A percentile compares a stretch with the other conserved stretches of the same genome.
Conservation (phyloP, 2,797 vertebrate genomes). For the Parotocinclus haroldoi region DNA sequence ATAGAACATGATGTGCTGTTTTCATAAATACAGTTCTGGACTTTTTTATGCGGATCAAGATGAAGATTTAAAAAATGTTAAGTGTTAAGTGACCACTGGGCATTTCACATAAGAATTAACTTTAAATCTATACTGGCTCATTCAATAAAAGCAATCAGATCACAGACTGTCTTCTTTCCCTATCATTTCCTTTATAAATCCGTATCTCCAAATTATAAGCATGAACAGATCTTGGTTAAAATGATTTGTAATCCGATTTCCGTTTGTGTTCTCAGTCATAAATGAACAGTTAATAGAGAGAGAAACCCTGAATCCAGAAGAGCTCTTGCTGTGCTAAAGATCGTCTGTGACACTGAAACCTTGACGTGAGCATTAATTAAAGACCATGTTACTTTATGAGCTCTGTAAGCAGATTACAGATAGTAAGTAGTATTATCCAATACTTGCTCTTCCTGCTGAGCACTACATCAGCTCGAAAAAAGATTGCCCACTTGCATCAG, state of each 20-base stretch:
- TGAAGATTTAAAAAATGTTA: too few relatives aligned
- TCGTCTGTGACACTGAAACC: conserved; percentile 4
- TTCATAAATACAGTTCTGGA: background rate
- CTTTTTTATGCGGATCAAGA: too few relatives aligned
- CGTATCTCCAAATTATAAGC: too few relatives aligned
- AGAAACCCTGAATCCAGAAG: background rate
- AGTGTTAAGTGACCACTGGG: too few relatives aligned
- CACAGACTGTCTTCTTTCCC: too few relatives aligned
- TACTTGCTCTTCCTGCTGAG: conserved; percentile 25
- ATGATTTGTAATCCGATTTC: background rate
- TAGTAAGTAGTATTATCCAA: conserved; percentile 21
- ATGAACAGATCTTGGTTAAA: background rate
- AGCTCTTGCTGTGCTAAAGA: conserved; percentile 12
- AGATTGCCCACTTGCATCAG: background rate
- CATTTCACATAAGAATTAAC: too few relatives aligned
- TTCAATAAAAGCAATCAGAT: too few relatives aligned
- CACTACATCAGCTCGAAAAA: conserved; percentile 19
- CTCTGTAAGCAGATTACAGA: conserved; percentile 22
- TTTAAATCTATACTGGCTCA: too few relatives aligned
- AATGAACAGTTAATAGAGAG: conserved; percentile 1
- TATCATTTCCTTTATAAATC: conserved; percentile 2
- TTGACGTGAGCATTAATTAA: conserved; percentile 22
- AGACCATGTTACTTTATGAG: conserved; percentile 20
- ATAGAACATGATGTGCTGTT: background rate
- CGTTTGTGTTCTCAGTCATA: conserved; percentile 8